Evolutionary conservation across 2,888 invertebrate species (phyloP).

Genomic region (Apamea monoglypha): DNA sequence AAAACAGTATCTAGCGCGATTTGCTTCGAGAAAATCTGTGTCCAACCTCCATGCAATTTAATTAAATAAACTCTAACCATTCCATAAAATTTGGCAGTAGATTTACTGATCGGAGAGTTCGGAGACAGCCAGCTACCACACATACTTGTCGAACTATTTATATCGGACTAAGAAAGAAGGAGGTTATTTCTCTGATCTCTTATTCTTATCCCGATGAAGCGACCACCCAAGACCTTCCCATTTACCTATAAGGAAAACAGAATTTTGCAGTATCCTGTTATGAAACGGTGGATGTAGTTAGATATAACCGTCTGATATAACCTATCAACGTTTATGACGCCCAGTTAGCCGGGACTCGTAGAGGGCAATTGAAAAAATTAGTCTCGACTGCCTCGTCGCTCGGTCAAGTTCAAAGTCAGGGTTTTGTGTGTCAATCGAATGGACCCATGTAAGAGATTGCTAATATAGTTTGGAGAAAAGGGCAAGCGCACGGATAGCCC

Average conservation of each 20-base stretch:
- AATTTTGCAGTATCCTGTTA: slow-evolving; percentile 35
- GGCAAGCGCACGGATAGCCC: too few species aligned
- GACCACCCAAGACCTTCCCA: not conserved
- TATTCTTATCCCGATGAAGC: not conserved
- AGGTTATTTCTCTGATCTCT: not conserved
- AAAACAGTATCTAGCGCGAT: not conserved
- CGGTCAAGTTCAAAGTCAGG: slow-evolving; percentile 18
- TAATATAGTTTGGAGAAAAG: not conserved
- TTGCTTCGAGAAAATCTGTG: not conserved
- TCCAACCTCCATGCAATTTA: not conserved
- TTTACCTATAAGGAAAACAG: slow-evolving; percentile 21
- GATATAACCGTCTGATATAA: slow-evolving; percentile 7
- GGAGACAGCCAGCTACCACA: not conserved
- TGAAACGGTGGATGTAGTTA: slow-evolving; percentile 33
- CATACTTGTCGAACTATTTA: not conserved
- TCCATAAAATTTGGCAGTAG: not conserved
- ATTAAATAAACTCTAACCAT: not conserved
- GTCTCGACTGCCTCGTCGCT: not conserved
- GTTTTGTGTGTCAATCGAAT: not conserved
- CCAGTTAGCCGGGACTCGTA: not conserved
- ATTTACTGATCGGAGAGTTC: not conserved
- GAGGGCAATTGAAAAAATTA: slow-evolving; percentile 27
- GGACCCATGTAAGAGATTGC: not conserved
- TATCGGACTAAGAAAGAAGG: not conserved
- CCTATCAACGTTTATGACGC: not conserved